Percentiles rank a stretch among this genome's conserved stretches.
These are phyloP conservation scores for Eulemur mongoz DNA, from an alignment of 2,797 vertebrate genomes.

Conservation along the genomic window DNA sequence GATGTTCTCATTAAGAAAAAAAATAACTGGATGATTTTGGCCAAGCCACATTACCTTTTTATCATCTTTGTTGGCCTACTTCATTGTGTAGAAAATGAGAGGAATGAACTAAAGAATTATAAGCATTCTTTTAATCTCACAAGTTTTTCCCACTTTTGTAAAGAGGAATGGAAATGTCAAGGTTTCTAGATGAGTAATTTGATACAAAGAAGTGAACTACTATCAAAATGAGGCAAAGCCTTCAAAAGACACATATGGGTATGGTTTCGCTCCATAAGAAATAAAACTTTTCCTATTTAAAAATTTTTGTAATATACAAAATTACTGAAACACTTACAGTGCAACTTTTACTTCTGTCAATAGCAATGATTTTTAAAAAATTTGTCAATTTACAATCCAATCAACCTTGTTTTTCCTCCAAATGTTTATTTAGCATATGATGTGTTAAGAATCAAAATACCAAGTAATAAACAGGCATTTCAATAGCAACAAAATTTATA, in stretches of 20 bases:
- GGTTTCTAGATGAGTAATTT: neutral
- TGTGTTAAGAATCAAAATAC: neutral
- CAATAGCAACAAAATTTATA: neutral
- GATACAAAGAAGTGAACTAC: neutral
- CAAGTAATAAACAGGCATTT: neutral
- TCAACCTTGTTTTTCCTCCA: neutral
- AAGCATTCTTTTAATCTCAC: neutral
- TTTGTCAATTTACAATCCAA: neutral
- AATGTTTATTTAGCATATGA: neutral
- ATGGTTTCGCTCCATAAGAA: neutral
- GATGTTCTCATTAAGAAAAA: neutral
- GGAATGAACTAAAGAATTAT: neutral
- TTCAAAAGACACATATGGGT: neutral
- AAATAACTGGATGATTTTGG: neutral
- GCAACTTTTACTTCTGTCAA: neutral
- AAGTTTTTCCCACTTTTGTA: neutral
- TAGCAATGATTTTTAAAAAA: neutral
- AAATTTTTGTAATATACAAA: neutral
- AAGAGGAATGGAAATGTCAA: neutral
- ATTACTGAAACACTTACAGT: neutral
- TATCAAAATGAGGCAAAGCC: neutral
- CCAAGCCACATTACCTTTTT: neutral
- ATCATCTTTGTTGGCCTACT: neutral
- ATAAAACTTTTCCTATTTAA: neutral
- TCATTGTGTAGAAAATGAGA: neutral